These are phyloP conservation scores for zebrafish (Danio rerio) DNA, from an alignment of 2,113 vertebrate genomes.

Conservation along the genomic window DNA sequence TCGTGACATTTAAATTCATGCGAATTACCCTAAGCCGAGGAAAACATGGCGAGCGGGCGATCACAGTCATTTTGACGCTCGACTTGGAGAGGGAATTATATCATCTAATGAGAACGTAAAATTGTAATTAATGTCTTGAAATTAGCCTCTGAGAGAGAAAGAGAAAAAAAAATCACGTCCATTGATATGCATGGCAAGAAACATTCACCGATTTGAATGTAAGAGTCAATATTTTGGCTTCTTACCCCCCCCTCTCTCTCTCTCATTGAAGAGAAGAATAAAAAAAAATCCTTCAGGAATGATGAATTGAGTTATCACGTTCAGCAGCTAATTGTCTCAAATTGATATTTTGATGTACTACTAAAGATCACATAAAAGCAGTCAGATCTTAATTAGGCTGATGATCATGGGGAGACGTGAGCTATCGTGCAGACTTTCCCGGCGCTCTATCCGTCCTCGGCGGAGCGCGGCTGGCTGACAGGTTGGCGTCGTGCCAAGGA, in stretches of 20 bases:
- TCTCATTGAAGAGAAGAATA: constrained; percentile 3
- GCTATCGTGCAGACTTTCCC: constrained; percentile 76
- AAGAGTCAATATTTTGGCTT: constrained; percentile 69
- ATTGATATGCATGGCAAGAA: constrained; percentile 69
- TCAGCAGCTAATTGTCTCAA: constrained; percentile 73
- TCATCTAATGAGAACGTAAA: constrained; percentile 60
- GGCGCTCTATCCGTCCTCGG: constrained; percentile 80
- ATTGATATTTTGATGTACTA: constrained; percentile 76
- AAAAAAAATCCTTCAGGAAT: constrained; percentile 64
- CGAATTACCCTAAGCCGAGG: constrained; percentile 54
- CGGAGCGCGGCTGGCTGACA: constrained; percentile 77
- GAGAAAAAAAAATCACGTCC: constrained; percentile 38
- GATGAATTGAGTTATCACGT: constrained; percentile 66
- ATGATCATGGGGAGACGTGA: constrained; percentile 76
- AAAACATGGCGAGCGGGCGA: constrained; percentile 53
- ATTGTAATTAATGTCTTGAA: constrained; percentile 70
- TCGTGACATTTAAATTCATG: constrained; percentile 62
- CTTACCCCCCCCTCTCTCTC: constrained; percentile 12
- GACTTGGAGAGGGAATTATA: constrained; percentile 56
- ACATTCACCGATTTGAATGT: constrained; percentile 64
- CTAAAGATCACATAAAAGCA: constrained; percentile 71
- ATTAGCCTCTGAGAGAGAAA: constrained; percentile 65
- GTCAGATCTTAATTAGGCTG: constrained; percentile 74
- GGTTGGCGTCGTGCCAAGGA: constrained; percentile 87
- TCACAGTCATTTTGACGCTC: constrained; percentile 53